Evolutionary conservation across 2,797 vertebrate genomes (phyloP), one percentile per base, ranked within the genome.

Genomic region (Sebastes steindachneri): DNA sequence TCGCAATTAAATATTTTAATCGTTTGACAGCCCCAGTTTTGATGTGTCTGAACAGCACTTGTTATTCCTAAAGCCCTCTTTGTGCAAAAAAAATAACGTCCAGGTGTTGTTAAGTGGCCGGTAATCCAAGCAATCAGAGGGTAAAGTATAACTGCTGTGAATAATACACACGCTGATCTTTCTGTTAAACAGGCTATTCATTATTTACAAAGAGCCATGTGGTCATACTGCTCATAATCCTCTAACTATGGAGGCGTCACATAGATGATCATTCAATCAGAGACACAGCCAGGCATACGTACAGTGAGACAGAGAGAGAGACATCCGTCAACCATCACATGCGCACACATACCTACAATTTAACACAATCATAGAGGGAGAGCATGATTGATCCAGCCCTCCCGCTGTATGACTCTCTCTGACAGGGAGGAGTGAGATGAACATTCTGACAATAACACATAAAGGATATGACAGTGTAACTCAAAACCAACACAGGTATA

Each of bases 141-240:
- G 53, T 51, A 64, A 79, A 77, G 55, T 80, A 68, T 83, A 86
- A 60, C 48, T 64, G 69, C 75, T 73, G 59, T 82, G 74, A 85
- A 76, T 77, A 75, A 79, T 48, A 41, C 51, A 41, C 74, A n/a
- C 3, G 2, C 60, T 59, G 19, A n/a, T 55, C 57, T 69, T 83
- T 84, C 31, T 71, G 45, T 76, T 78, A 37, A 80, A 78, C 77
- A 53, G 67, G 33, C 74, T 77, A 77, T 85, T 88, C 68, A 88
- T 82, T 78, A 87, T 86, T 87, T 77, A 83, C 35, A 11, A 41
- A 54, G 68, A 75, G 45, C n/a, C 23, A 37, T 59, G 75, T 80
- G 65, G 60, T 75, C 58, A 59, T 66, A 57, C 51, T 15, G 29
- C 29, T 21, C 23, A 37, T 21, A 10, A 37, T 63, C 48, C 51